Percentiles rank a stretch among this genome's conserved stretches.
These are phyloP conservation scores for Diplodus puntazzo DNA, from an alignment of 2,797 vertebrate genomes.

Conservation along the genomic window DNA sequence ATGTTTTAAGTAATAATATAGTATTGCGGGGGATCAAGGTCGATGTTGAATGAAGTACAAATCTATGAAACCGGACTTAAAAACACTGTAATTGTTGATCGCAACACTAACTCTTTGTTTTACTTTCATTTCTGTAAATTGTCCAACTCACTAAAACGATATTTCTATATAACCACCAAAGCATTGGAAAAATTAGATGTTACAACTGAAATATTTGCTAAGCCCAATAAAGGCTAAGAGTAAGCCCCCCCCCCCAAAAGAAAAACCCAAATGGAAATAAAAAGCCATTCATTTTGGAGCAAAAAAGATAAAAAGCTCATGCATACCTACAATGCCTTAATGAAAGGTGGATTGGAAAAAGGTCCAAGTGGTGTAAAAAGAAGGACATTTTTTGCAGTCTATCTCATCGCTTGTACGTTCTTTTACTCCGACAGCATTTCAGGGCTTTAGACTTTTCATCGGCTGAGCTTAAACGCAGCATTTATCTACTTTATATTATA, in stretches of 20 bases:
- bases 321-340: slow-evolving; percentile 62
- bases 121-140: background rate
- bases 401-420: slow-evolving; percentile 1
- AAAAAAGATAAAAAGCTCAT: slow-evolving; percentile 63
- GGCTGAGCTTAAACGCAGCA: background rate
- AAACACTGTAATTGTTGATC: background rate
- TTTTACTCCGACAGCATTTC: slow-evolving; percentile 43
- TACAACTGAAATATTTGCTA: slow-evolving; percentile 33
- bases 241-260: background rate
- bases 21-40: background rate
- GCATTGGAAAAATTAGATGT: background rate
- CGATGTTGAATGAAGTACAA: background rate
- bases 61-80: no score
- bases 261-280: slow-evolving; percentile 36
- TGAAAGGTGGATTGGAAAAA: slow-evolving; percentile 40
- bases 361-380: slow-evolving; percentile 17
- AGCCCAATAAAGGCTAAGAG: slow-evolving; percentile 19
- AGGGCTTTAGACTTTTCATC: slow-evolving; percentile 13
- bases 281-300: slow-evolving; percentile 40
- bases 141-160: background rate
- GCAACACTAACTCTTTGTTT: background rate
- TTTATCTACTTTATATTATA: background rate
- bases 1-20: no score
- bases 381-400: slow-evolving; percentile 5
- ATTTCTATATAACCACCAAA: background rate